Base-by-base conservation (phyloP, 2,888 invertebrate species). In the Drosophila cyrtoloma region DNA sequence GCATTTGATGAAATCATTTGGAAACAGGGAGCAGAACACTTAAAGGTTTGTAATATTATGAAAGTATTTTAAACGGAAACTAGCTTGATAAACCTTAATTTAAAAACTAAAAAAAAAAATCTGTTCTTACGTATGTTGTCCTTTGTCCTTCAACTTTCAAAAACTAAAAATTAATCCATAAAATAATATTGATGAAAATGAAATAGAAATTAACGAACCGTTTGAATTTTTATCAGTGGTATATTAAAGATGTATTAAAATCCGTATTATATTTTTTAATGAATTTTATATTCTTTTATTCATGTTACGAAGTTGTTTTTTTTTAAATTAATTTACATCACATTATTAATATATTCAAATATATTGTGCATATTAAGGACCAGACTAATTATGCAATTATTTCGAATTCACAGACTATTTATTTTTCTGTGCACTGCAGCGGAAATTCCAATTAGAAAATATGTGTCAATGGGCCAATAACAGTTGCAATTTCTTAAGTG, bases 401-500 rank as follows among this genome's bases (percentile, higher is more conserved):
- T 52, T 12, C 19, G 32, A 57, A 57, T 39, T 62, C 14, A 42
- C 32, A 37, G 32, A 22, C 7, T 30, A 33, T 26, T 32, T 61
- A 22, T 26, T 63, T 35, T 63, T 32, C 55, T 58, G 37, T 57
- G 57, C 62, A 75, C 37, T 61, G 75, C 79, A 81, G 58, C 78
- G 90, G 82, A 79, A 82, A 81, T 75, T 82, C 82, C 89, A 86
- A 89, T 87, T 86, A 82, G 79, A 78, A 79, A 84, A 86, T 90
- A 71, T 90, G 71, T 86, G 89, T 86, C 91, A 88, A 81, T 76
- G 74, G 82, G 58, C 75, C 72, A 81, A 84, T 82, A 79, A 76
- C 69, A 75, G 77, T 64, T 71, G 58, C 53, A 64, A 68, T 57
- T 71, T 59, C 51, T 59, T n/a, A 30, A 42, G 19, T 65, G 58